Base-by-base conservation (phyloP, 1,140 invertebrate species). In the Lasioglossum albipes region DNA sequence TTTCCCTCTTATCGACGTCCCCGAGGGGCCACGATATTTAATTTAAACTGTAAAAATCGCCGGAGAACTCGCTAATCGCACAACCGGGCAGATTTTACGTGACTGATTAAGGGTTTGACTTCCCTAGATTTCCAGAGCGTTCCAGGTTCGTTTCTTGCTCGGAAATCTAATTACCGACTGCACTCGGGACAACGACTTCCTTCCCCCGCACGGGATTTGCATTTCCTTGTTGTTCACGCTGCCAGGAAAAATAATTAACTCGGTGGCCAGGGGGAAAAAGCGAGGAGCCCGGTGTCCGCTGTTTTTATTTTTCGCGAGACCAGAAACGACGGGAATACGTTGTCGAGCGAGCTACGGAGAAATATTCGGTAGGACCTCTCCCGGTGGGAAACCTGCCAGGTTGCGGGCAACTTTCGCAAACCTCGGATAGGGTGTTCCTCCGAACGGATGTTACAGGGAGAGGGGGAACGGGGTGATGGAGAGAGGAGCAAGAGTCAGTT, bases 381-480 rank as follows among this genome's bases (percentile, higher is more conserved):
- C 10, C 45, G 57, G 70, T 70, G 83, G 79, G 83, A 85, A 82
- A 75, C 31, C 85, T 86, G 84, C 81, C 84, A 86, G 84, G 85
- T 69, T 83, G 81, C 81, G 81, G 81, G 45, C 49, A 77, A 79
- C 52, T 86, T 81, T 86, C 69, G 61, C 42, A 85, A 64, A 86
- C 73, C 76, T 80, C 72, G 45, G 22, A 42, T 61, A 67, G 66
- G 59, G 22, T 31, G 80, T 75, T 75, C 27, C 64, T 52, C 79
- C 59, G 61, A 27, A 42, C 22, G 27, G 42, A 12, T 27, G 68
- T 20, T 54, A n/a, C 20, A 5, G 27, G 1, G 22, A 68, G 16
- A 22, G 36, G 42, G 31, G 41, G n/a, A 20, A 31, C 49, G 42
- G 20, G 45, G 22, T 64, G 13, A 20, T 27, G 49, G n/a, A 0